Evolutionary conservation across 1,140 invertebrate genomes (phyloP), one percentile per base, ranked within the genome.

Genomic region (Berghia stephanieae): DNA sequence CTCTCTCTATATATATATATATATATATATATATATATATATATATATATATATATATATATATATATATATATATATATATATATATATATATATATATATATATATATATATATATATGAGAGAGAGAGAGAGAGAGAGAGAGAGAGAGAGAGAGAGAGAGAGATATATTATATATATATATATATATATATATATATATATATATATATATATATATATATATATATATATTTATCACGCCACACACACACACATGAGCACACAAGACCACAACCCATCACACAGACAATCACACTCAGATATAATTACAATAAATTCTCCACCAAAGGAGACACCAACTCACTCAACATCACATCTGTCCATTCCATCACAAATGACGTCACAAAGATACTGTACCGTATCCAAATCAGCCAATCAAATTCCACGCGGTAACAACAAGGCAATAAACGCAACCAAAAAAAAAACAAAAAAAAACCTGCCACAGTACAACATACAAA

Each of bases 151-250:
- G n/a, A 67, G n/a, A 67, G n/a, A 67, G n/a, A 67, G 21, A 67
- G n/a, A 67, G 21, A 67, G 21, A 36, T 67, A 4, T 44, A 44
- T 70, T 67, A 44, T 34, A n/a, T 70, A n/a, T 42, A 70, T 42
- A 70, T 70, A 70, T 70, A 67, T 67, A 67, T 67, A 67, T 67
- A 67, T 67, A 67, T 67, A 67, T 67, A 67, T 67, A 67, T 67
- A 67, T 67, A 67, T 67, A 67, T 67, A 67, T 67, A 67, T 67
- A 67, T 67, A 67, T 67, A 67, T 67, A 67, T 67, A 67, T 67
- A 67, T 67, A 67, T 67, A 67, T 67, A 67, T 67, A 67, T 67
- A 67, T 67, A 67, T 67, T 36, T 67, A 67, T 67, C n/a, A n/a
- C n/a, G n/a, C 34, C 38, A 67, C 38, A 67, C 38, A 67, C 31